These are phyloP conservation scores for Zosterops lateralis DNA, from an alignment of 2,113 vertebrate genomes.

Conservation along the genomic window DNA sequence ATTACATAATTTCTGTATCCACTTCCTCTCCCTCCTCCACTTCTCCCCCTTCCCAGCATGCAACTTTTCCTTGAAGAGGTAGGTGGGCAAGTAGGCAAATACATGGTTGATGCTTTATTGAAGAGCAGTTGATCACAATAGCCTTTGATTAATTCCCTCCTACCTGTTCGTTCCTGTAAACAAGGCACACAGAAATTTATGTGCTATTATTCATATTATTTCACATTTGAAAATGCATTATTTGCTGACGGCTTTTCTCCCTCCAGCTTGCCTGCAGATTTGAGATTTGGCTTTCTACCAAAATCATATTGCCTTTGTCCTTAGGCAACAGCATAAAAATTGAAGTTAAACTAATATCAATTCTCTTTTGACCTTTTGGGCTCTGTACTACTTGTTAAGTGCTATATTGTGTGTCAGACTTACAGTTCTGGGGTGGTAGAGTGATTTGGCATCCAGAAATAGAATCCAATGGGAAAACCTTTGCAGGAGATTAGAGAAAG, in stretches of 20 bases:
- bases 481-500: neutral
- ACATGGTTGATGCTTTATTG: neutral
- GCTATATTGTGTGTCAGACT: neutral
- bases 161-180: neutral
- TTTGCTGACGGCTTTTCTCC: neutral
- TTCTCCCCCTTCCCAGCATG: neutral
- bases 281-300: slow-evolving; percentile 22
- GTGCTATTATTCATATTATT: slow-evolving; percentile 13
- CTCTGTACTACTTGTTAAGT: slow-evolving; percentile 25
- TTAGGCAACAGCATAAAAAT: slow-evolving; percentile 29
- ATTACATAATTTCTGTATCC: neutral
- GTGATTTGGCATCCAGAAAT: neutral
- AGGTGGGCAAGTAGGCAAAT: neutral
- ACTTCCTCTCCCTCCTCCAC: neutral
- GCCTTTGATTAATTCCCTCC: slow-evolving; percentile 10
- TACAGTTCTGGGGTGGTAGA: neutral
- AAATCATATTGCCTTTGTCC: slow-evolving; percentile 34
- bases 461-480: neutral
- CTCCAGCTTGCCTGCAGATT: slow-evolving; percentile 1
- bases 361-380: slow-evolving; percentile 33
- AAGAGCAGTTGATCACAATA: neutral
- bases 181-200: neutral
- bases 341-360: slow-evolving; percentile 54
- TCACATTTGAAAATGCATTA: slow-evolving; percentile 17
- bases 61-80: neutral